Conservation (phyloP, 2,888 invertebrate species). For the Acanthosepion lycidas region DNA sequence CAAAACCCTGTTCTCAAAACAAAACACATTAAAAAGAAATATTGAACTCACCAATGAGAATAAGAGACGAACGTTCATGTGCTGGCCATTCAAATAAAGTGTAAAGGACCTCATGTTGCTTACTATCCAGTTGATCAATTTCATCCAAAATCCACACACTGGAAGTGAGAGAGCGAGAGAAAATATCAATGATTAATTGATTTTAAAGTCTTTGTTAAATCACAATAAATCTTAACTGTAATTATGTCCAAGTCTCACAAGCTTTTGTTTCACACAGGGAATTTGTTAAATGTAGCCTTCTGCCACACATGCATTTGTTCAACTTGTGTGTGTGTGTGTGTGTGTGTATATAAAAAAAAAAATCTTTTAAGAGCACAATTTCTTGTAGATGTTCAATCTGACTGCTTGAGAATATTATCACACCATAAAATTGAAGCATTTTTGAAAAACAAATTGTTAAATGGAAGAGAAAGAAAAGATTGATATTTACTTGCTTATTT, state of each 20-base stretch:
- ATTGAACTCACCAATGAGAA: constrained; percentile 83
- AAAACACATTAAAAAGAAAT: neutral
- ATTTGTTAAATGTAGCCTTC: too few species aligned
- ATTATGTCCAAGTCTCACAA: too few species aligned
- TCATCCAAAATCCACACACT: constrained; percentile 90
- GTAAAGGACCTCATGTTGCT: constrained; percentile 89
- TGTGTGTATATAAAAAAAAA: too few species aligned
- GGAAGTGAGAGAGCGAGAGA: constrained; percentile 49
- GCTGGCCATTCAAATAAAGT: constrained; percentile 95
- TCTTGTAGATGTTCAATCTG: neutral
- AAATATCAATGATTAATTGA: too few species aligned
- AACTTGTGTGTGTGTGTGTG: too few species aligned
- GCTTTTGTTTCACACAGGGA: too few species aligned
- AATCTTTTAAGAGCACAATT: too few species aligned
- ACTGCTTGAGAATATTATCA: too few species aligned
- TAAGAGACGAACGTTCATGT: constrained; percentile 80
- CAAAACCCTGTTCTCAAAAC: neutral
- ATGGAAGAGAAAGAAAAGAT: neutral
- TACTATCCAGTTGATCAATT: constrained; percentile 89
- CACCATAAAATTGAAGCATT: neutral
- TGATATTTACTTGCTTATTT: constrained; percentile 80
- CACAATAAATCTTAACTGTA: too few species aligned
- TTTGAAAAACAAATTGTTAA: neutral
- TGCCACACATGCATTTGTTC: too few species aligned
- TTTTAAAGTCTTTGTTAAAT: too few species aligned